Evolutionary conservation across 2,113 vertebrate species (phyloP), one percentile per base, ranked within the genome.

Genomic region (Prunella himalayana): DNA sequence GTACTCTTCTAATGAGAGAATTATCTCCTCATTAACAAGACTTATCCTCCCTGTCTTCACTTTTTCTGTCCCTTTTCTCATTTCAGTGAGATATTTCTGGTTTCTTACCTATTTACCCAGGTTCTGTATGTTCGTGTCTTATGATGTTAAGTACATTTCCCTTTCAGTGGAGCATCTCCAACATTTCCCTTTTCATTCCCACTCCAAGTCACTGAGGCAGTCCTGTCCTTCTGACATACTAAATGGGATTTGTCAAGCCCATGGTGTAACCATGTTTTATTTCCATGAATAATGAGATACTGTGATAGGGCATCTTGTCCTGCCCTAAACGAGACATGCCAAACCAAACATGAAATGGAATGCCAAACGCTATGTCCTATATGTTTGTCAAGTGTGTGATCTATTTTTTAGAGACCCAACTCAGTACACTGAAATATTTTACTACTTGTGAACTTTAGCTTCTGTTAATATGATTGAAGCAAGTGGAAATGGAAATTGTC

Each of bases 401-500:
- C 93, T 96, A 95, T 97, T 97, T 97, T 97, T 70, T 83, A 97
- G 96, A 97, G 91, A 81, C 64, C 81, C 81, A 96, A 88, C 91
- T 93, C 95, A 91, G 61, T 65, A 86, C 92, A 95, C 85, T 96
- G 97, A 97, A 97, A 97, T 98, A 97, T 97, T 97, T 98, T 97
- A 97, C 94, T 96, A 78, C 95, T 96, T 92, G 96, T 98, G 97
- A 98, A 98, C 97, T 98, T 98, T 97, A 98, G 94, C 97, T 98
- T 98, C 96, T 97, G 97, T 96, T 98, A 98, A 98, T 98, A 97
- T 98, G 98, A 98, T 97, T 96, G 97, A 98, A 97, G 94, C 95
- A 92, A 97, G 85, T 96, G 97, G 97, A 97, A 98, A 98, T 98
- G 92, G 97, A 98, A 97, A 98, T 98, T 97, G 98, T 98, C 98